Evolutionary conservation across 2,797 vertebrate genomes (phyloP).

Genomic region (Chelmon rostratus): DNA sequence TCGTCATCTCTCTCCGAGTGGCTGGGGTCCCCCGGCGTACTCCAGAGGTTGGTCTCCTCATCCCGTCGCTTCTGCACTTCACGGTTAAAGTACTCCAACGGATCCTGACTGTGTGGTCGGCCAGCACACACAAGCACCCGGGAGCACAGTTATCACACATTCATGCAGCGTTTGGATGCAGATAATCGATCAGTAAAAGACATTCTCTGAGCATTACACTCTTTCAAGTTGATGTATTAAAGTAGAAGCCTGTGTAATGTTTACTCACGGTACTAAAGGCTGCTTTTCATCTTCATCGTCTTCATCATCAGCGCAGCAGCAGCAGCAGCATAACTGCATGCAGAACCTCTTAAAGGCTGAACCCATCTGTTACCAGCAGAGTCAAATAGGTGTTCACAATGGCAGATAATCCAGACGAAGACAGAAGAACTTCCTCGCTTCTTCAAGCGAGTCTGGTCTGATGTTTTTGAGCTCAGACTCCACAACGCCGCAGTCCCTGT

Average conservation of each 20-base stretch:
- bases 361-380: constrained; percentile 71
- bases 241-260: not conserved
- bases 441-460: constrained; percentile 20
- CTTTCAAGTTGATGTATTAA: not conserved
- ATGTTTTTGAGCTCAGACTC: constrained; percentile 3
- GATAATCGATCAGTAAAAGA: not conserved
- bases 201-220: not conserved
- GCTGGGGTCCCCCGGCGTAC: constrained; percentile 85
- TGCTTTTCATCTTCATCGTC: constrained; percentile 84
- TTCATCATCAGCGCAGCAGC: constrained; percentile 71
- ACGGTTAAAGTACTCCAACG: constrained; percentile 87
- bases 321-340: constrained; percentile 84
- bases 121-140: constrained; percentile 28
- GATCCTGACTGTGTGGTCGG: constrained; percentile 76
- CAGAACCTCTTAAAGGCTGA: constrained; percentile 73
- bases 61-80: constrained; percentile 87
- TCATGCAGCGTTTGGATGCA: not conserved
- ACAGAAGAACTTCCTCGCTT: constrained; percentile 7
- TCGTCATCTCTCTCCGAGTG: constrained; percentile 88
- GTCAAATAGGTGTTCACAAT: not conserved
- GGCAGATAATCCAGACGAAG: constrained; percentile 44
- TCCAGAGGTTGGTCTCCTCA: constrained; percentile 90
- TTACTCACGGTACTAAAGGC: constrained; percentile 81
- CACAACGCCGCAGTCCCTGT: constrained; percentile 1
- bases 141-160: not conserved